Conservation (phyloP, 2,888 invertebrate species). For the Melinaea menophilus region DNA sequence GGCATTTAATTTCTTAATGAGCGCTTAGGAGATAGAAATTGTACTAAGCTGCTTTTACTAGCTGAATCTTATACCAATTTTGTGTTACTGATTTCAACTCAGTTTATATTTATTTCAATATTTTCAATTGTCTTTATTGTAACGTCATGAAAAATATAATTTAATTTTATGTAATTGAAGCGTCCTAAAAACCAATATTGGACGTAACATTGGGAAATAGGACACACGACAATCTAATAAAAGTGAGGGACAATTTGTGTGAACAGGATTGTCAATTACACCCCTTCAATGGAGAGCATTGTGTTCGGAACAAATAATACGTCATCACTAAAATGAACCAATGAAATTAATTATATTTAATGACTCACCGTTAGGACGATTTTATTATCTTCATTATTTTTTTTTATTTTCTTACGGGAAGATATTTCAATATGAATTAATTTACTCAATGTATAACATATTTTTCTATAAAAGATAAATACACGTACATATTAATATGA, state of each 20-base stretch:
- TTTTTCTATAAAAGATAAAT: too few species aligned
- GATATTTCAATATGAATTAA: too few species aligned
- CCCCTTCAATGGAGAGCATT: not conserved
- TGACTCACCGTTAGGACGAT: not conserved
- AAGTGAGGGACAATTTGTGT: constrained; percentile 13
- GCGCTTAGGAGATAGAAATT: too few species aligned
- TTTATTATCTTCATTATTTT: not conserved
- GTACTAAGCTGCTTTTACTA: too few species aligned
- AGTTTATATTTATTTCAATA: too few species aligned
- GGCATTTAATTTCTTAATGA: too few species aligned
- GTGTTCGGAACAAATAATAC: not conserved
- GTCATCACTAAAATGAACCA: not conserved
- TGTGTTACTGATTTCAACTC: too few species aligned
- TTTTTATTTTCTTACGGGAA: too few species aligned
- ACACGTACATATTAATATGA: too few species aligned
- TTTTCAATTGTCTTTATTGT: too few species aligned
- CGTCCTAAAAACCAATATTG: constrained; percentile 15
- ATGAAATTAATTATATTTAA: not conserved
- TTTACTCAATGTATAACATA: too few species aligned
- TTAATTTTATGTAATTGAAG: constrained; percentile 11
- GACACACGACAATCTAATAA: constrained; percentile 12
- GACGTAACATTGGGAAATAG: constrained; percentile 15
- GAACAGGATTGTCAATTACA: constrained; percentile 15
- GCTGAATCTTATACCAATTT: too few species aligned
- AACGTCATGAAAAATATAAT: not conserved